Evolutionary conservation across 2,113 vertebrate genomes (phyloP), one percentile per base, ranked within the genome.

Genomic region (Halichoeres trimaculatus): DNA sequence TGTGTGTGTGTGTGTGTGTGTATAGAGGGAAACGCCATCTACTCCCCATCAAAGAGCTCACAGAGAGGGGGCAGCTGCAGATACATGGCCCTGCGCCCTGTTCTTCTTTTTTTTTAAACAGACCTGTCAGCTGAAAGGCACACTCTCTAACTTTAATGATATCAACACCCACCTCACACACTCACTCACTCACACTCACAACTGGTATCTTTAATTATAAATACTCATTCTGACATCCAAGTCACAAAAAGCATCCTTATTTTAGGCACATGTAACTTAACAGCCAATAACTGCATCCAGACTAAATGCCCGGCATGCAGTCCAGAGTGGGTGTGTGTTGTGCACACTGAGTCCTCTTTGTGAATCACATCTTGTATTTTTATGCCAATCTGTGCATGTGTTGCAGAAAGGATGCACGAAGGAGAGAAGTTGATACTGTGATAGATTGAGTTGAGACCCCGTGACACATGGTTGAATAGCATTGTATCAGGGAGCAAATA

Each of bases 21-120:
- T 84, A 68, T 59, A 66, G 54, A 59, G 78, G 85, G 64, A 75
- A 91, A 83, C 74, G 62, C 74, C 63, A 59, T 84, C 74, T 78
- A 81, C 76, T 77, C 69, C 57, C 89, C 58, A 89, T 94, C 91
- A 94, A 94, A 92, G 91, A 86, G 85, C 9, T 79, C 82, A 91
- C 86, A 91, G 90, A 92, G 73, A 91, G 54, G 80, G 80, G 87
- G 91, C 93, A 94, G 93, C 93, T 94, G 93, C 92, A 86, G 86
- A 78, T 67, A 36, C 84, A 88, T 93, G 92, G 91, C 88, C 83
- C 58, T 1, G 69, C 22, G 93, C 92, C 92, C 89, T 76, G 85
- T 8, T 70, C n/a, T n/a, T 69, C 63, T 30, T 43, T 43, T 16
- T 43, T 43, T 17, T 43, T 16, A 16, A 14, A 43, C 2, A 43